Base-by-base conservation (phyloP, 2,888 invertebrate species). In the Athalia cordata region DNA sequence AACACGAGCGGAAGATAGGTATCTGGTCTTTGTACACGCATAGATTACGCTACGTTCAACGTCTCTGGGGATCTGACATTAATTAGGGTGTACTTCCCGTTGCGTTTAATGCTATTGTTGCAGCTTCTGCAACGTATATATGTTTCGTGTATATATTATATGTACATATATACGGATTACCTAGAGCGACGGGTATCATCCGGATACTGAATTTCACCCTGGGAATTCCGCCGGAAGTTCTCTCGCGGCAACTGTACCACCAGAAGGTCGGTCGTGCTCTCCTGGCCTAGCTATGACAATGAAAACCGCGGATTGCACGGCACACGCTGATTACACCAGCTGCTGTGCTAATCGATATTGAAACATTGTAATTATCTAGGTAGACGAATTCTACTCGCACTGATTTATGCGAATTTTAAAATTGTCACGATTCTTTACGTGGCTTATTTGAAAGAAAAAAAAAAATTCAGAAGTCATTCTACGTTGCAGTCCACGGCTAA, bases 81-180 rank as follows among this genome's bases (percentile, higher is more conserved):
- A 75, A 75, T 75, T 59, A 75, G 75, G 29, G 75, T 49, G 49
- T 72, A 72, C 61, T 72, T 72, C 72, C 59, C 45, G 47, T 50
- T 64, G 49, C 75, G 62, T 75, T 75, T 61, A 75, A 75, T 62
- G 62, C 75, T 50, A 75, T 75, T 75, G 75, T 75, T 75, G 52
- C 62, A 50, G 13, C 62, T 29, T 29, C 29, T 29, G 29, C 29
- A 29, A 29, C 2, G 29, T 29, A 29, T 29, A 29, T 29, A 29
- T 29, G 29, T 2, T 29, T 29, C 29, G 2, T 29, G 29, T 29
- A 29, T 29, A 29, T 29, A 29, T 29, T 29, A 1, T 29, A 29
- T 29, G 29, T 29, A 29, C 29, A 29, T 29, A 15, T 29, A 47
- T 61, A 47, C 72, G 59, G 72, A 72, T 72, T 59, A 70, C 57